phyloP scores from a whole-genome alignment of 2,797 vertebrate genomes.

The Poeciliopsis turneri region DNA sequence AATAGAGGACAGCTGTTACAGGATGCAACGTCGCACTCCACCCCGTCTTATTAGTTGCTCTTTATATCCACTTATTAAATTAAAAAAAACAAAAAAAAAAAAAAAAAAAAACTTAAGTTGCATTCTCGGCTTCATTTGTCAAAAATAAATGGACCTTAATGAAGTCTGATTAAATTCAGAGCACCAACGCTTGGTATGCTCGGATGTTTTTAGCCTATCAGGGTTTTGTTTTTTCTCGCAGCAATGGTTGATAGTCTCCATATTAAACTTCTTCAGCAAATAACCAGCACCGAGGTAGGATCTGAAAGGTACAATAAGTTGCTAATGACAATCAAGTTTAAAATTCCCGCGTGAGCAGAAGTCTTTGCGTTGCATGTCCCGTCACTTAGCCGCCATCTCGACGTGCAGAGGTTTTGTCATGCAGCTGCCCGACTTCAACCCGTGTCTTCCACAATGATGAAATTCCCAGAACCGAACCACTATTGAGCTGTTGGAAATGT shows the following conservation, averaged over 20 bases:
- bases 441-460: background rate
- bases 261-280: constrained; percentile 4
- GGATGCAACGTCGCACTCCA: constrained; percentile 9
- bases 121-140: constrained; percentile 6
- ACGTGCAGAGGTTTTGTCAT: background rate
- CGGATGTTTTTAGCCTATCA: constrained; percentile 16
- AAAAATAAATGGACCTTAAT: background rate
- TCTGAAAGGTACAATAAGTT: constrained; percentile 24
- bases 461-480: background rate
- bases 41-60: constrained; percentile 13
- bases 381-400: background rate
- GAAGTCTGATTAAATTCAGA: background rate
- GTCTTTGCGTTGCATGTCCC: constrained; percentile 14
- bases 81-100: background rate
- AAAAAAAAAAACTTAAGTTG: background rate
- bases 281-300: constrained; percentile 13
- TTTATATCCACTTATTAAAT: background rate
- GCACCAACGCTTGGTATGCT: constrained; percentile 20
- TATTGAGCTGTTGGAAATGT: background rate
- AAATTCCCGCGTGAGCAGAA: constrained; percentile 13
- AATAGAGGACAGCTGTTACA: background rate
- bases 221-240: constrained; percentile 29
- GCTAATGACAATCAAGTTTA: constrained; percentile 68
- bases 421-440: background rate
- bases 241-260: constrained; percentile 34